A percentile compares a stretch with the other conserved stretches of the same genome.
phyloP scores from a whole-genome alignment of 2,113 vertebrate species.

The Corynorhinus townsendii region DNA sequence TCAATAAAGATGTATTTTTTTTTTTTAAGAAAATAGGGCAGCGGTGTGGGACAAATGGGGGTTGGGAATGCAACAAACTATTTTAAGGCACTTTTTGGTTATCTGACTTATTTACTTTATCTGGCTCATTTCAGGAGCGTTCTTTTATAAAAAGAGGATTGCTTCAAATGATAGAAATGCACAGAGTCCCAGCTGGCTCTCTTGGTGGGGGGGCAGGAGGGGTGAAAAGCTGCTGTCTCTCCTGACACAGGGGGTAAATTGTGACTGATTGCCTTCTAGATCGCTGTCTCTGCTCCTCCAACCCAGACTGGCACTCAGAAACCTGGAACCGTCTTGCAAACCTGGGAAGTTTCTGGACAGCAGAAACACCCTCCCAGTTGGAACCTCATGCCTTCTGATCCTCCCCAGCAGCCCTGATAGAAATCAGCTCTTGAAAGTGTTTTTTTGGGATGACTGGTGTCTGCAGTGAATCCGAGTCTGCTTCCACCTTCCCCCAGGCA shows the following conservation, averaged over 20 bases:
- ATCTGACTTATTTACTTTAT: background rate
- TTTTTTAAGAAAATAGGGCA: no score
- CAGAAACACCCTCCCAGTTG: background rate
- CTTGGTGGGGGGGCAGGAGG: no score
- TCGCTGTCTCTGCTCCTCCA: background rate
- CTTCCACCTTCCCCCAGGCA: background rate
- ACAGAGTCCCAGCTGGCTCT: background rate
- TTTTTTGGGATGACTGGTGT: background rate
- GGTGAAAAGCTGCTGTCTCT: background rate
- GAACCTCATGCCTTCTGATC: background rate
- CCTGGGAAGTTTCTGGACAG: background rate
- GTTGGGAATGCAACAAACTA: fast-evolving
- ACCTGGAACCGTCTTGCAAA: background rate
- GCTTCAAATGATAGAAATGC: background rate
- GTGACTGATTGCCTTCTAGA: background rate
- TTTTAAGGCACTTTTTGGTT: background rate
- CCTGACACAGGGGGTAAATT: background rate
- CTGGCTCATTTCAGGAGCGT: background rate
- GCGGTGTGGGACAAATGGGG: fast-evolving
- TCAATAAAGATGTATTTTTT: no score
- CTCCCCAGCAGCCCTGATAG: background rate
- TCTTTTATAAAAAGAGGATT: background rate
- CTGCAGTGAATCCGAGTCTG: background rate
- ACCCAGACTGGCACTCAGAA: background rate
- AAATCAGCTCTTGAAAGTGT: slow-evolving; percentile 12